phyloP scores from a whole-genome alignment of 2,113 vertebrate genomes.

The Oreotrochilus melanogaster region DNA sequence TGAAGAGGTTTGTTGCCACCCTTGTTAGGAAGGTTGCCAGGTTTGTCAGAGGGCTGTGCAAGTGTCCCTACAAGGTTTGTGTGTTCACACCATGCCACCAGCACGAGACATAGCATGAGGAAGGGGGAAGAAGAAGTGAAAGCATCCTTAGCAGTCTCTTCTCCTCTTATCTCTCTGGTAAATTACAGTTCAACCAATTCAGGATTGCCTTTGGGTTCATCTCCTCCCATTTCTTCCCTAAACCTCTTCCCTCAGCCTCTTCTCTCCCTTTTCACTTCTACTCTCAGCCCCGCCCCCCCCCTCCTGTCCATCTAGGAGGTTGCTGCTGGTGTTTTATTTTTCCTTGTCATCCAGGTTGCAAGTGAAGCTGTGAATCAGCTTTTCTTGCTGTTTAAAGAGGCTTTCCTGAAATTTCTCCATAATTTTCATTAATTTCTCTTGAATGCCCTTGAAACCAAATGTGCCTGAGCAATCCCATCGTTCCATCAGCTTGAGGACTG shows the following conservation, averaged over 20 bases:
- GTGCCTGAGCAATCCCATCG: neutral
- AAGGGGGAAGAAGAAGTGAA: neutral
- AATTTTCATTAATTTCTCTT: neutral
- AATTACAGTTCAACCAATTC: neutral
- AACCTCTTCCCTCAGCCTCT: neutral
- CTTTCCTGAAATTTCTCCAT: neutral
- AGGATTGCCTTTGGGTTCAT: neutral
- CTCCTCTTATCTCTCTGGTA: neutral
- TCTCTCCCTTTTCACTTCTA: neutral
- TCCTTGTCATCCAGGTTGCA: neutral
- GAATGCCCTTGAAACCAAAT: neutral
- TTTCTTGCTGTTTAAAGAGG: neutral
- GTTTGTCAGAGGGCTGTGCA: too few relatives aligned
- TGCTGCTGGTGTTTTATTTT: neutral
- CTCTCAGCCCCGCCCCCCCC: neutral
- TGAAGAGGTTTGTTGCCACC: too few relatives aligned
- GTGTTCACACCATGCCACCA: too few relatives aligned
- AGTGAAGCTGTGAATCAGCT: neutral
- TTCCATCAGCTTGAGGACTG: neutral
- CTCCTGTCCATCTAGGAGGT: neutral
- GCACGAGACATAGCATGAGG: too few relatives aligned
- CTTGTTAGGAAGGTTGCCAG: too few relatives aligned
- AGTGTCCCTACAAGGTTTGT: too few relatives aligned
- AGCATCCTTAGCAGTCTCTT: neutral
- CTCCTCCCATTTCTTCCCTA: neutral